Percentiles rank a stretch among this genome's conserved stretches.
phyloP scores from a whole-genome alignment of 2,797 vertebrate genomes.

The Furcifer pardalis region DNA sequence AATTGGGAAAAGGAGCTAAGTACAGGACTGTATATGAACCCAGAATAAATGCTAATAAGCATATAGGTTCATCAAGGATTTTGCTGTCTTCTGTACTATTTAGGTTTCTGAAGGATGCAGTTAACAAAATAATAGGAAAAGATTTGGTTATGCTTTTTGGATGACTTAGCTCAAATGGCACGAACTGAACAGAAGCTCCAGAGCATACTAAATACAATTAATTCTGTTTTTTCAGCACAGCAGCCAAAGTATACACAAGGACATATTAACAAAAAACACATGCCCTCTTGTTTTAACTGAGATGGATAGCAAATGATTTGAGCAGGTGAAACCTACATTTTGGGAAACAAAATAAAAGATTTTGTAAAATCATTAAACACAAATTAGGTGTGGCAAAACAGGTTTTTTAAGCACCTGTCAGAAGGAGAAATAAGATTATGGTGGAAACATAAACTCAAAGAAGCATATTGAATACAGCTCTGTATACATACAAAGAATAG shows the following conservation, averaged over 20 bases:
- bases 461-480: neutral
- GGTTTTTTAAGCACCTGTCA: neutral
- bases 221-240: neutral
- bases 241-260: too few species aligned
- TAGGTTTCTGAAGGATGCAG: neutral
- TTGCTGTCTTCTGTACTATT: neutral
- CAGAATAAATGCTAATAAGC: neutral
- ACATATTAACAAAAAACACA: too few species aligned
- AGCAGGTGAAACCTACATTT: neutral
- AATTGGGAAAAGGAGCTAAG: neutral
- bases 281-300: too few species aligned
- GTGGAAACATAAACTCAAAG: neutral
- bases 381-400: neutral
- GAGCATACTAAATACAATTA: neutral
- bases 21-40: neutral
- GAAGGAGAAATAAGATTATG: neutral
- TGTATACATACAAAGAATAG: neutral
- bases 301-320: neutral
- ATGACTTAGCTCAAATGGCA: neutral
- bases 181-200: neutral
- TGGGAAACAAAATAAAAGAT: neutral
- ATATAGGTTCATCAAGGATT: neutral
- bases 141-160: neutral
- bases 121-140: neutral
- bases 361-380: neutral